Evolutionary conservation across 2,113 vertebrate species (phyloP), one percentile per base, ranked within the genome.

Genomic region (Dinomys branickii): DNA sequence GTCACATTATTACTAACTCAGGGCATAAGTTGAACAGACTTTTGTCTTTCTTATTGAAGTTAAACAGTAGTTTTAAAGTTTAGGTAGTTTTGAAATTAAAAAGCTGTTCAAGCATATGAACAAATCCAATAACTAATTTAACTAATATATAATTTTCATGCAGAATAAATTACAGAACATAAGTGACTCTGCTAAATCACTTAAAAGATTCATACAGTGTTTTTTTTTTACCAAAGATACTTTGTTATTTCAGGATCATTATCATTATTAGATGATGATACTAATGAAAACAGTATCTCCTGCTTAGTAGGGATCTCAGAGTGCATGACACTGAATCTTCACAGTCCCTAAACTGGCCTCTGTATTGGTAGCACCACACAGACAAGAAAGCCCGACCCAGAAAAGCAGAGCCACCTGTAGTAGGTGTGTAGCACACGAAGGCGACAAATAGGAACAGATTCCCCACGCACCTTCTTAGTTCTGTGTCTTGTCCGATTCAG

Each of bases 241-340:
- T 63, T 92, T 87, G 75, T 52, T 12, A 88, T 92, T 95, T 92
- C 38, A 88, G 52, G 54, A 65, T 30, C 9, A 56, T 67, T 82
- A 26, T 71, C 33, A 28, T 87, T 90, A 75, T 75, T 63, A 63
- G 3, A 67, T 88, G 44, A 77, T 88, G 56, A 71, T 56, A 65
- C 30, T n/a, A 82, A 50, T 7, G 20, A 77, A 61, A 75, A n/a
- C 30, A 82, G 0, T 1, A 2, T 3, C 2, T 56, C 24, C 7
- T 10, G 5, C 75, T 80, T 78, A 52, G 35, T 61, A 58, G 87
- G 58, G 6, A 4, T 81, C 54, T 85, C 6, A 44, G 19, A 69
- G 4, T 56, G 3, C 7, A 6, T 28, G 9, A 7, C 1, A 33
- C 2, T 44, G 19, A 7, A 65, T 82, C 65, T 1, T 78, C n/a